Evolutionary conservation across 2,888 invertebrate species (phyloP).

Genomic region (Lobophora halterata): DNA sequence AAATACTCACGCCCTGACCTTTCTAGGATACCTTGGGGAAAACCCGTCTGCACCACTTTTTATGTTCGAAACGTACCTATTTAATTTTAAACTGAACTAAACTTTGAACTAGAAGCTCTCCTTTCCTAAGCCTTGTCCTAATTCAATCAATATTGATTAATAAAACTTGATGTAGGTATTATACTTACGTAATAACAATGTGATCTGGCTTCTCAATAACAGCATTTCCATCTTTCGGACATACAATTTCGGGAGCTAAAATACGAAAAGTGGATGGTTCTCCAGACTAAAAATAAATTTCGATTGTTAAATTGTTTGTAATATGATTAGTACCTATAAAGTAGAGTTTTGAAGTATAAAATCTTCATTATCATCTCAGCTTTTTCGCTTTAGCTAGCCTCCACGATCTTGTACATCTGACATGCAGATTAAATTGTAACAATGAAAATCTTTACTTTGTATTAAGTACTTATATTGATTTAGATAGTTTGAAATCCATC

Average conservation of each 20-base stretch:
- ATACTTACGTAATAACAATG: slow-evolving; percentile 53
- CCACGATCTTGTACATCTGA: too few relatives aligned
- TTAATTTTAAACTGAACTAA: too few relatives aligned
- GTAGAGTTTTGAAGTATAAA: too few relatives aligned
- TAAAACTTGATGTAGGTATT: not conserved
- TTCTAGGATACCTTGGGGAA: not conserved
- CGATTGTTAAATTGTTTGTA: slow-evolving; percentile 7
- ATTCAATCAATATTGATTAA: not conserved
- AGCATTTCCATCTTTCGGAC: slow-evolving; percentile 49
- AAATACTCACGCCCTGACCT: slow-evolving; percentile 4
- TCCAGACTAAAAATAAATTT: slow-evolving; percentile 3
- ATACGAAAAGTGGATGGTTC: slow-evolving; percentile 46
- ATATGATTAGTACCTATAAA: not conserved
- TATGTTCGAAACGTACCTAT: too few relatives aligned
- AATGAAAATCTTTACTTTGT: too few relatives aligned
- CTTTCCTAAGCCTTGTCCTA: not conserved
- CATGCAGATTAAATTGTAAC: too few relatives aligned
- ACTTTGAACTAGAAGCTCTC: not conserved
- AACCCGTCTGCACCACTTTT: not conserved
- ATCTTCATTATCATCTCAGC: too few relatives aligned
- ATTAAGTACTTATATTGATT: too few relatives aligned
- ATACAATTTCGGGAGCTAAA: slow-evolving; percentile 55
- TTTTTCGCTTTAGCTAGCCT: too few relatives aligned
- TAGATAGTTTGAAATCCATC: too few relatives aligned
- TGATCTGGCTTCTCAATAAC: slow-evolving; percentile 44